Evolutionary conservation across 2,888 invertebrate species (phyloP), one percentile per base, ranked within the genome.

Genomic region (Dinocampus coccinellae): DNA sequence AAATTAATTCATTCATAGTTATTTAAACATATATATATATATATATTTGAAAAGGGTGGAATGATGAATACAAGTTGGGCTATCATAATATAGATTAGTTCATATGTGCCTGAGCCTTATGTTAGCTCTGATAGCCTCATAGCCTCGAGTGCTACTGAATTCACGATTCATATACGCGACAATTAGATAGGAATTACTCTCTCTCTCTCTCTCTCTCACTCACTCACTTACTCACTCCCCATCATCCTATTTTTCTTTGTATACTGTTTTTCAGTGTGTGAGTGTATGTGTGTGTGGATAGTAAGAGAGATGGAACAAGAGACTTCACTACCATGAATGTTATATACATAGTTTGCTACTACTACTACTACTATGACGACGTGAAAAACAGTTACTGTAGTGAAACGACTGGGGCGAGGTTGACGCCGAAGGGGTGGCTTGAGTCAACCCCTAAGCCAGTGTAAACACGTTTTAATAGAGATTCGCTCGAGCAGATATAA

Each of bases 391-490:
- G 60, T 42, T 36, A 61, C 65, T 47, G 75, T 29, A 68, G 64
- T 47, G 75, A 76, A 67, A 73, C 77, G 79, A 76, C 79, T 80
- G 76, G 80, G 81, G 82, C 80, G 61, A 34, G 66, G 70, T 71
- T 71, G 71, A 71, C 57, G 81, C 78, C 75, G 78, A 80, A 80
- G 84, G 84, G 84, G 82, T 81, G 82, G 86, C 83, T 81, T 85
- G 86, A 87, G 87, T 86, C 87, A 87, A 87, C 87, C 87, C 87
- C 86, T 86, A 84, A 87, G 87, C 87, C 86, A 87, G 87, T 87
- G 87, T 87, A 87, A 87, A 87, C 87, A 87, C 86, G 86, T 86
- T 87, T 87, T 87, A 87, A 87, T 87, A 87, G 87, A 87, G 87
- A 87, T 87, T 87, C 87, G 87, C 87, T 87, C 85, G 87, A 87